Evolutionary conservation across 2,888 invertebrate genomes (phyloP).

Genomic region (Entomobrya proxima): DNA sequence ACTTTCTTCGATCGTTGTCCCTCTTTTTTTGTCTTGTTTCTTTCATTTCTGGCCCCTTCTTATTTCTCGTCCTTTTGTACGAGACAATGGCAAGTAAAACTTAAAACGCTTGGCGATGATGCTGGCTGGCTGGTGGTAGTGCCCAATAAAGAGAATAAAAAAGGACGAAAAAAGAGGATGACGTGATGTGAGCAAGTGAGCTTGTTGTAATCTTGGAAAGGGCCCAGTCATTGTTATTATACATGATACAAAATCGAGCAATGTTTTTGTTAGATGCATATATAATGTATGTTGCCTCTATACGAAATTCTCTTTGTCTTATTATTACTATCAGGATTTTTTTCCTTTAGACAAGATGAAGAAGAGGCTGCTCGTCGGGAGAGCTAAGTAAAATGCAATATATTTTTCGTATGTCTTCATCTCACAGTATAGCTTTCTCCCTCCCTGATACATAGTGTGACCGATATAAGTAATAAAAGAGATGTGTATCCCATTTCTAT

Average conservation of each 20-base stretch:
- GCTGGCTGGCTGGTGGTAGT: conserved; percentile 19
- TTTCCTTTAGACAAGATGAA: conserved; percentile 7
- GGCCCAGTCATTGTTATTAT: conserved; percentile 57
- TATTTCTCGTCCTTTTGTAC: background rate
- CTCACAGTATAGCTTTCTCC: background rate
- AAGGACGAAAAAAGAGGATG: conserved; percentile 21
- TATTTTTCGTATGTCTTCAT: background rate
- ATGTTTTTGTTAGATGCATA: background rate
- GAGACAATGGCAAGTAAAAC: background rate
- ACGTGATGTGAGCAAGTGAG: conserved; percentile 9
- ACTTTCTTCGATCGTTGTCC: conserved; percentile 5
- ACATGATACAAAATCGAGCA: background rate
- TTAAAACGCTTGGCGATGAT: conserved; percentile 19
- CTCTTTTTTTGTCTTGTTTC: background rate
- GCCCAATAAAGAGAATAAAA: conserved; percentile 30
- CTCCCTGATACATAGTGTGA: conserved; percentile 16
- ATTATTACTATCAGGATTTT: conserved; percentile 11
- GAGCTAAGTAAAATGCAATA: conserved; percentile 35
- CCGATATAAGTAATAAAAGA: conserved; percentile 45
- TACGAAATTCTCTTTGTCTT: conserved; percentile 18
- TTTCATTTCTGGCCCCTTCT: background rate
- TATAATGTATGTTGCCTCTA: background rate
- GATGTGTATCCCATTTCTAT: background rate
- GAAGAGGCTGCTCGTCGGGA: conserved; percentile 18
- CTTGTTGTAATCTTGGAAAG: conserved; percentile 50